Percentiles rank a stretch among this genome's conserved stretches.
Conservation (phyloP, 2,113 vertebrate genomes). For the Podocnemis expansa region DNA sequence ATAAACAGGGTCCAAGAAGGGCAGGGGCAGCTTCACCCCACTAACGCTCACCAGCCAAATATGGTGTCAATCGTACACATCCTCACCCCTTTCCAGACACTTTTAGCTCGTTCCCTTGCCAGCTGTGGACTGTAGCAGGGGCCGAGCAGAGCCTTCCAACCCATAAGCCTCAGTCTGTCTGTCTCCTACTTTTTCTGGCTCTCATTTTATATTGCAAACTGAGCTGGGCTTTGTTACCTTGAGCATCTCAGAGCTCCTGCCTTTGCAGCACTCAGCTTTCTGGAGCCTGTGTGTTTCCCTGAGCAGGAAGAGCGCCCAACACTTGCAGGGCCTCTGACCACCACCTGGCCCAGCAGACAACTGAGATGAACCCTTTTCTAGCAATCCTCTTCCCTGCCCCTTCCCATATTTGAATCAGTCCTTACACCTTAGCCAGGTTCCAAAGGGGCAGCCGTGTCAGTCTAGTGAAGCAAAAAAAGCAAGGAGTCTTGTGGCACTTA, state of each 20-base stretch:
- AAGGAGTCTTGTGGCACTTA: too few relatives aligned
- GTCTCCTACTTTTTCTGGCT: not conserved
- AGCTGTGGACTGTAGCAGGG: not conserved
- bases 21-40: not conserved
- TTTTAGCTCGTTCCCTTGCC: not conserved
- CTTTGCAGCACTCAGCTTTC: not conserved
- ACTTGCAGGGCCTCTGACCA: not conserved
- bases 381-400: not conserved
- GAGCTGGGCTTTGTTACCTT: not conserved
- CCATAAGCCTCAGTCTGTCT: not conserved
- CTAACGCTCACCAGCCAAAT: not conserved
- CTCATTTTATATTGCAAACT: not conserved
- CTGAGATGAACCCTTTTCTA: not conserved
- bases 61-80: too few relatives aligned
- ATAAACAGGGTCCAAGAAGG: not conserved
- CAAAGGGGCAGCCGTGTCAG: too few relatives aligned
- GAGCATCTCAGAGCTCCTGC: not conserved
- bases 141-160: not conserved
- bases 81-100: not conserved
- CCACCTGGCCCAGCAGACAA: not conserved
- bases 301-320: too few relatives aligned
- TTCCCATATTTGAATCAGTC: not conserved
- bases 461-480: too few relatives aligned
- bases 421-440: too few relatives aligned
- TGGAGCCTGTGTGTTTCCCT: not conserved